These are phyloP conservation scores for Melangyna quadrimaculata DNA, from an alignment of 2,888 invertebrate genomes.

Conservation along the genomic window DNA sequence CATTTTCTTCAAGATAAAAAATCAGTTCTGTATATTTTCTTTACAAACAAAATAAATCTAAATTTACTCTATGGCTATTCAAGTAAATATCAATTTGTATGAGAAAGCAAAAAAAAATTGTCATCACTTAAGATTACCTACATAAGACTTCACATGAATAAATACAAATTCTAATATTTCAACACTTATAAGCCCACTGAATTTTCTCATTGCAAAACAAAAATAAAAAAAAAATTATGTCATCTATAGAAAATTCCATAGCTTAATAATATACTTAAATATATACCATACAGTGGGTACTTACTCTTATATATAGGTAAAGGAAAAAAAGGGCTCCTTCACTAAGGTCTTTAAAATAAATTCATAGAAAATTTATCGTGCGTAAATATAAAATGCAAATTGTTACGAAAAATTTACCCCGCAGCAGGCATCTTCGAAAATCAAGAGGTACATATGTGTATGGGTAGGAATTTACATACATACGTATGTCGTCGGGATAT, in stretches of 20 bases:
- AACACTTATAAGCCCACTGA: constrained; percentile 19
- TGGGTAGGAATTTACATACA: too few species aligned
- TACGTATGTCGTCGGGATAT: not conserved
- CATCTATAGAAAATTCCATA: not conserved
- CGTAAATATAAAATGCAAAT: constrained; percentile 51
- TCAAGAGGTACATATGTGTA: not conserved
- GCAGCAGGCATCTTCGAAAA: not conserved
- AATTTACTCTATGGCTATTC: not conserved
- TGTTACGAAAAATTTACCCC: constrained; percentile 21
- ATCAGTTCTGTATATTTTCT: not conserved
- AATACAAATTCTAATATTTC: constrained; percentile 22
- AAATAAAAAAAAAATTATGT: constrained; percentile 4
- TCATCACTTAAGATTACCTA: constrained; percentile 34
- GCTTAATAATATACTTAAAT: not conserved
- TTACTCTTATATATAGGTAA: not conserved
- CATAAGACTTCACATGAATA: constrained; percentile 19
- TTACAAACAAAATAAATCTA: not conserved
- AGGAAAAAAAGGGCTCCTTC: not conserved
- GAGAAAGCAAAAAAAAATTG: not conserved
- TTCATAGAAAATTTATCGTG: constrained; percentile 50
- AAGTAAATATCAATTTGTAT: constrained; percentile 14
- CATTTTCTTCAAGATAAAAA: constrained; percentile 2
- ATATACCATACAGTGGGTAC: too few species aligned
- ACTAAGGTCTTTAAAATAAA: constrained; percentile 17
- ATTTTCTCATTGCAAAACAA: not conserved